Percentiles rank a stretch among this genome's conserved stretches.
These are phyloP conservation scores for Platerodrilus igneus DNA, from an alignment of 2,888 invertebrate species.

Conservation along the genomic window DNA sequence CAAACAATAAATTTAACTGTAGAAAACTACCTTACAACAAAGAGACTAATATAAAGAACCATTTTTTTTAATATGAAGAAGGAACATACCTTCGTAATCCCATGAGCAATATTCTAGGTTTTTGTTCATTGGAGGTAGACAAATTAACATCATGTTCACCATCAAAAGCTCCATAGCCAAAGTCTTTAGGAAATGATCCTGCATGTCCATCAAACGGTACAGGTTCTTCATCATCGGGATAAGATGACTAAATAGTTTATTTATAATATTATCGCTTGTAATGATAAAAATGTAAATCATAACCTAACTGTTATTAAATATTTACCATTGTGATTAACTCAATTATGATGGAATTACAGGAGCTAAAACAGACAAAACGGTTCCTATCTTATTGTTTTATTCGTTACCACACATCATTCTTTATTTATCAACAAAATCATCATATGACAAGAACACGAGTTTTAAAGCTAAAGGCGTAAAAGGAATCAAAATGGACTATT, in stretches of 20 bases:
- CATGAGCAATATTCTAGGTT: conserved; percentile 92
- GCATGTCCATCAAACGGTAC: conserved; percentile 49
- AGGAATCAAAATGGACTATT: no score
- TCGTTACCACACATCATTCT: conserved; percentile 11
- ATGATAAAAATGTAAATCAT: conserved; percentile 9
- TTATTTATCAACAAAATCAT: conserved; percentile 15
- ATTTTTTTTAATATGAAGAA: not conserved
- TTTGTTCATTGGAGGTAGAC: conserved; percentile 68
- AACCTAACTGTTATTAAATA: conserved; percentile 13
- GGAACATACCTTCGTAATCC: conserved; percentile 88
- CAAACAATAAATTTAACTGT: no score
- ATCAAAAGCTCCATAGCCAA: conserved; percentile 86
- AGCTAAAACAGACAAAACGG: no score
- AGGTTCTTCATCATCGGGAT: conserved; percentile 48
- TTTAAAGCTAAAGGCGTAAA: not conserved
- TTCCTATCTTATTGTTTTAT: no score
- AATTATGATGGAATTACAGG: not conserved
- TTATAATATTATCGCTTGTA: conserved; percentile 1
- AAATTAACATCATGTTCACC: conserved; percentile 67
- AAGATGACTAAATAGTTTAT: conserved; percentile 38
- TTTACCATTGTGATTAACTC: conserved; percentile 9
- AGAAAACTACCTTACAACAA: conserved; percentile 6
- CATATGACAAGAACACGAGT: conserved; percentile 16
- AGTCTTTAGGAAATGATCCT: conserved; percentile 84
- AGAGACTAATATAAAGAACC: not conserved